These are phyloP conservation scores for Antigone vipio DNA, from an alignment of 2,113 vertebrate species.

Conservation along the genomic window DNA sequence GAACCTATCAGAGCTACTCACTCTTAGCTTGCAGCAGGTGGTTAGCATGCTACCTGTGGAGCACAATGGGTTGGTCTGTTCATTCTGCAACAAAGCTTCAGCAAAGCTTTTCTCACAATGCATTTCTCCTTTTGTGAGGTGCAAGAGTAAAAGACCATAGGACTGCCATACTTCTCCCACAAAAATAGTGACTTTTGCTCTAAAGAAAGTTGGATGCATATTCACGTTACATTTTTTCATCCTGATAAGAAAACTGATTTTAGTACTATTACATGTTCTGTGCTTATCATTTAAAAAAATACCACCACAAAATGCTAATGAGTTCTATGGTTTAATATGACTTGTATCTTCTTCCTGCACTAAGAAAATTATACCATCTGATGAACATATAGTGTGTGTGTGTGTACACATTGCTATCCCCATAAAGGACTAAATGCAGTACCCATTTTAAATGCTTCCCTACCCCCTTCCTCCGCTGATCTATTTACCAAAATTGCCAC, in stretches of 20 bases:
- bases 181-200: neutral
- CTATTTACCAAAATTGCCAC: neutral
- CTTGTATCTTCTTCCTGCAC: neutral
- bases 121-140: neutral
- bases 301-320: neutral
- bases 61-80: rapidly evolving
- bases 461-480: neutral
- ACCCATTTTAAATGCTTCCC: neutral
- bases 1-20: neutral
- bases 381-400: neutral
- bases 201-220: neutral
- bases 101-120: neutral
- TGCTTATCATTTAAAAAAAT: neutral
- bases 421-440: neutral
- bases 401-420: rapidly evolving
- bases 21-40: neutral
- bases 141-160: rapidly evolving
- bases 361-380: neutral
- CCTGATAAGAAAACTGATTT: neutral
- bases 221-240: neutral
- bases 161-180: neutral
- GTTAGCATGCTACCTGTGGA: neutral
- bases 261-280: neutral
- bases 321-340: neutral
- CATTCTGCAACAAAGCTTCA: neutral